Base-by-base conservation (phyloP, 2,113 vertebrate species). In the Myiopsitta monachus region DNA sequence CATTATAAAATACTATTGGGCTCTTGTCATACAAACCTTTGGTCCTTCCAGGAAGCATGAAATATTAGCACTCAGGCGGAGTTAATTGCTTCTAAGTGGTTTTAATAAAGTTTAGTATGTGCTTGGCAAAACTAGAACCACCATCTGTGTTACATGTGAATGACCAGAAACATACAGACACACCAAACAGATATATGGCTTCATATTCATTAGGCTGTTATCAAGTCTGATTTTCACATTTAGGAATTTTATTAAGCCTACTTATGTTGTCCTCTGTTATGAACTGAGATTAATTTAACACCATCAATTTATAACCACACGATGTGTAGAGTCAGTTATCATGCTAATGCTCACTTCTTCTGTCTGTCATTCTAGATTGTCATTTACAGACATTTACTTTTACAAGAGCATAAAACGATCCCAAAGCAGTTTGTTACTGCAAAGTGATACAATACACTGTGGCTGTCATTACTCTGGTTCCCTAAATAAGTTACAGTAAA, bases 331-430 rank as follows among this genome's bases (percentile, higher is more conserved):
- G 78, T 70, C 51, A 78, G 83, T 90, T 41, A 75, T 24, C 70
- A 70, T 19, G 39, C 26, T 81, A 87, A 82, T 1, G 6, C 11
- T 91, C 92, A 70, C 72, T 96, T 61, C 74, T 94, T 85, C 55
- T 88, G 54, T 93, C 82, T 96, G 63, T 91, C 87, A 91, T 93
- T 79, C 92, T 97, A 83, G 82, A 77, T 43, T 95, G 61, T 83
- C 68, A 69, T 84, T 93, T 85, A 72, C 70, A 97, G 94, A 74
- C 61, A 5, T 81, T 96, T 94, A 47, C 73, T 92, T 95, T 96
- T 96, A 96, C 90, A 96, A 90, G 91, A 90, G 18, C 89, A 62
- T 81, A 92, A 97, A 97, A 91, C 17, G 13, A 95, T 96, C 89
- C 68, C 74, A 61, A 61, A 92, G 49, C 77, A 85, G 36, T 59